Conservation (phyloP, 2,888 invertebrate species). For the Alsophila aescularia region DNA sequence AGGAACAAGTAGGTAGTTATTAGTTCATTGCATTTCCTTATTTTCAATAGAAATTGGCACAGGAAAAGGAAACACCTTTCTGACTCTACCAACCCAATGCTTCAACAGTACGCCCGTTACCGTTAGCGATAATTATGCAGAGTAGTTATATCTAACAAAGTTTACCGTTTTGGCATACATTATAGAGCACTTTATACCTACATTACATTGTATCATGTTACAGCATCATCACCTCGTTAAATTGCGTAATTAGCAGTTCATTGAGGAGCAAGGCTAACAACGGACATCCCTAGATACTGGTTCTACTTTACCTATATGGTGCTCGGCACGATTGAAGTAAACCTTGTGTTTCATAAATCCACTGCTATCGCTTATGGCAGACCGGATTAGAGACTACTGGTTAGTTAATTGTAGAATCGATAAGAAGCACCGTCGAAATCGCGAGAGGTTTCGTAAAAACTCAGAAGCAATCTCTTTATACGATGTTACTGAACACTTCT, state of each 20-base stretch:
- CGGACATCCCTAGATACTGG: not conserved
- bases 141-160: not conserved
- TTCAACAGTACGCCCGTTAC: too few species aligned
- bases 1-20: too few species aligned
- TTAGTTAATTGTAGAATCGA: not conserved
- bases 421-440: too few species aligned
- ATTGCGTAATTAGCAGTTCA: conserved; percentile 52
- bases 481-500: too few species aligned
- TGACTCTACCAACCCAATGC: too few species aligned
- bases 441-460: too few species aligned
- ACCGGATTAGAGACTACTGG: not conserved
- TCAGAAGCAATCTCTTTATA: too few species aligned
- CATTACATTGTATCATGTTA: conserved; percentile 21
- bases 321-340: conserved; percentile 5
- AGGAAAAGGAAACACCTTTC: too few species aligned
- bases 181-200: not conserved
- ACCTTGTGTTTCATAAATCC: conserved; percentile 2
- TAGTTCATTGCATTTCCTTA: too few species aligned
- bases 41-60: too few species aligned
- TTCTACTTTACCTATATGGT: conserved; percentile 28
- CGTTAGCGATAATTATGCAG: too few species aligned
- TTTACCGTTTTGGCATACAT: not conserved
- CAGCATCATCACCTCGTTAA: conserved; percentile 35
- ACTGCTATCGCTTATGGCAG: not conserved
- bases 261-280: conserved; percentile 51